phyloP scores from a whole-genome alignment of 2,113 vertebrate genomes.

The Syngnathus floridae region DNA sequence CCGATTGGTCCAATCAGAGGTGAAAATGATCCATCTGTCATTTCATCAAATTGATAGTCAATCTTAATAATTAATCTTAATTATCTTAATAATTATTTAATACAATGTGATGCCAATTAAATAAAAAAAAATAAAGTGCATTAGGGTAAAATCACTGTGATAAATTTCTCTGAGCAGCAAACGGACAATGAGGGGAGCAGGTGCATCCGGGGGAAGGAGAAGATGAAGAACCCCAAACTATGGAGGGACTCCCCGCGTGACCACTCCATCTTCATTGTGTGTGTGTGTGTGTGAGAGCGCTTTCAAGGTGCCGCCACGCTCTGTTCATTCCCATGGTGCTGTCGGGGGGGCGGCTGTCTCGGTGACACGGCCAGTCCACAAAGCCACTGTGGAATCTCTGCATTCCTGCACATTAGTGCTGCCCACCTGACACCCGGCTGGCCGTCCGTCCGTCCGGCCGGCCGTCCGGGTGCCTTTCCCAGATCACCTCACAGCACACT shows the following conservation, averaged over 20 bases:
- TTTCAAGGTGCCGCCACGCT: conserved; percentile 57
- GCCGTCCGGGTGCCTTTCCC: conserved; percentile 42
- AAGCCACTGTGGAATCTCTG: conserved; percentile 71
- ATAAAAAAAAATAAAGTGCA: no score
- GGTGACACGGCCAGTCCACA: conserved; percentile 62
- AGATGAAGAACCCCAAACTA: not conserved
- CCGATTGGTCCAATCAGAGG: no score
- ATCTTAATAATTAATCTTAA: no score
- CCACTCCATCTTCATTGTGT: conserved; percentile 3
- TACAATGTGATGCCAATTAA: no score
- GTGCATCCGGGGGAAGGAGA: not conserved
- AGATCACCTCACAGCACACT: conserved; percentile 38
- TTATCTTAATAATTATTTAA: no score
- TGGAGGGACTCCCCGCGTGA: not conserved
- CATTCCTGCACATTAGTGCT: conserved; percentile 74
- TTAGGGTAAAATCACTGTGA: no score
- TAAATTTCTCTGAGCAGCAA: not conserved
- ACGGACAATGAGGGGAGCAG: not conserved
- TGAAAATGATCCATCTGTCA: no score
- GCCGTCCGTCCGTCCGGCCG: no score
- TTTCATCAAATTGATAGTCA: no score
- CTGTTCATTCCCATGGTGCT: conserved; percentile 62
- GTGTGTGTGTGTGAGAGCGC: conserved; percentile 26
- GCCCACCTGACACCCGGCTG: conserved; percentile 57
- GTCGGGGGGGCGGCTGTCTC: conserved; percentile 37